Conservation (phyloP, 2,797 vertebrate genomes). For the Phrynocephalus guinanensis region DNA sequence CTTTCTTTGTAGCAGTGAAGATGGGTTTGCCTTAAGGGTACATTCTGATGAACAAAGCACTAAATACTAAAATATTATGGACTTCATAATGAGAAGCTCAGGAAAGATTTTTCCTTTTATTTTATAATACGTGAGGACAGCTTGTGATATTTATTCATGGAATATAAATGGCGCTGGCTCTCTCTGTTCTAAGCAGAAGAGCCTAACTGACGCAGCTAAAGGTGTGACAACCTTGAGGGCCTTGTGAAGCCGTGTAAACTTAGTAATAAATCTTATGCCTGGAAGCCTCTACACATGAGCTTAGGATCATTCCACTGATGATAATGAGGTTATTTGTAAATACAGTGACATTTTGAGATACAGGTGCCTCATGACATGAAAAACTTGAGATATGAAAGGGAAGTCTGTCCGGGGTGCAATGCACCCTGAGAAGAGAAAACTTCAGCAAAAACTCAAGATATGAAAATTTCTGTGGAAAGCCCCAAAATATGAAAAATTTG, state of each 20-base stretch:
- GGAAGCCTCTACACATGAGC: not conserved
- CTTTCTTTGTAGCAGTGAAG: not conserved
- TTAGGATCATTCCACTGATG: not conserved
- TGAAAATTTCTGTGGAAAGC: no score
- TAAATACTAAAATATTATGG: slow-evolving; percentile 3
- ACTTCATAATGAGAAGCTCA: not conserved
- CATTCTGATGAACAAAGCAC: not conserved
- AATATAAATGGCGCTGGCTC: slow-evolving; percentile 44
- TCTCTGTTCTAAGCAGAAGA: slow-evolving; percentile 28
- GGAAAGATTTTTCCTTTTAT: not conserved
- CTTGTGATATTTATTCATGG: slow-evolving; percentile 16
- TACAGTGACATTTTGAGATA: no score
- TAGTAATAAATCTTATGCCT: not conserved
- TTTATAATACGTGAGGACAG: not conserved
- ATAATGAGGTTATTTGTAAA: not conserved
- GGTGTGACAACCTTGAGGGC: slow-evolving; percentile 2
- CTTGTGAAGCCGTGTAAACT: not conserved
- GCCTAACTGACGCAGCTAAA: slow-evolving; percentile 32
- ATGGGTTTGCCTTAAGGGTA: not conserved
- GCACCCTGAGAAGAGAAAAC: no score
- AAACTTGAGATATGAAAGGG: no score
- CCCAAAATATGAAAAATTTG: no score
- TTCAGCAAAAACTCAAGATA: no score
- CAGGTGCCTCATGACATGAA: no score
- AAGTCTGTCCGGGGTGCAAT: no score